Evolutionary conservation across 2,797 vertebrate species (phyloP).

Genomic region (Amazona finschi): DNA sequence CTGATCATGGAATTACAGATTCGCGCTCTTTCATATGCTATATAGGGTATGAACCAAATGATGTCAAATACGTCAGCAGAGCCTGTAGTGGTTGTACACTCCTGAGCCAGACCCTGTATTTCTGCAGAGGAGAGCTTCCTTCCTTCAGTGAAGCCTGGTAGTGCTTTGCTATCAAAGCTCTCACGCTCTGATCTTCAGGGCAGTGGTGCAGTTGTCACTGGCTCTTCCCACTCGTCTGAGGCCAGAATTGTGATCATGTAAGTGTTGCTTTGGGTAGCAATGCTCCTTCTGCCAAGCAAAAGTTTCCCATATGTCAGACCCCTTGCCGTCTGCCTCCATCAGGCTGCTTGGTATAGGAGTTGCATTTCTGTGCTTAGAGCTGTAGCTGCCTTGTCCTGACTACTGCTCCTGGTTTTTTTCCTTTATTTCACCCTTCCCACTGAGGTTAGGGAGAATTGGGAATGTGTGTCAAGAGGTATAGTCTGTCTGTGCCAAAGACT

Average conservation of each 20-base stretch:
- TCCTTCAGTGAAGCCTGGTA: neutral
- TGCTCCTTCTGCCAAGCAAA: neutral
- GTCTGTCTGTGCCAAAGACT: neutral
- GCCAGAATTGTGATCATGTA: neutral
- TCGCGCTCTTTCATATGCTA: neutral
- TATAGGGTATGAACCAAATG: neutral
- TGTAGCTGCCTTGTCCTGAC: neutral
- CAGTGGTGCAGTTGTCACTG: neutral
- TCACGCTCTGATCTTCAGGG: neutral
- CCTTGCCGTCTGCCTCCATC: accelerated
- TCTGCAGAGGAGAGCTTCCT: neutral
- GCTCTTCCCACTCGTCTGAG: neutral
- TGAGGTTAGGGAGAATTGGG: neutral
- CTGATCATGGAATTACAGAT: slow-evolving; percentile 44
- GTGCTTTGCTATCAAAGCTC: neutral
- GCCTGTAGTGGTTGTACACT: neutral
- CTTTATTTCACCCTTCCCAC: accelerated
- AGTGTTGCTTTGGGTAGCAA: neutral
- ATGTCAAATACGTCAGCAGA: neutral
- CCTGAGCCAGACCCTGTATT: neutral
- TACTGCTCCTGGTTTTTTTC: neutral
- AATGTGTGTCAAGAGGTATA: neutral
- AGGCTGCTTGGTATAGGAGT: neutral
- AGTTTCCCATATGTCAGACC: neutral
- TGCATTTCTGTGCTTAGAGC: neutral